Conservation (phyloP, 2,888 invertebrate genomes). For the Himalopsyche kuldschensis region DNA sequence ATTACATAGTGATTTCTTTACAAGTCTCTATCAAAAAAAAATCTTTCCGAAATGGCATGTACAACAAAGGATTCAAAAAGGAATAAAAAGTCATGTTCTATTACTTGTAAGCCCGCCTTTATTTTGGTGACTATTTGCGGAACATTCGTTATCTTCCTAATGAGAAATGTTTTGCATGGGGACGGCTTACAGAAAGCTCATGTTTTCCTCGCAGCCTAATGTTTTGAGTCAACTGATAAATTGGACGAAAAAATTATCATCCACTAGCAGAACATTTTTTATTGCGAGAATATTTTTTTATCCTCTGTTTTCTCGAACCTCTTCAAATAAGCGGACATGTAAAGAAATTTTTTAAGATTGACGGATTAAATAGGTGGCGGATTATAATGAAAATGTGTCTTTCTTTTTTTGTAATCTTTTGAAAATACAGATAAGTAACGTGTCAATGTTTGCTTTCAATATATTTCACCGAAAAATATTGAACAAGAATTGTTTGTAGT, state of each 20-base stretch:
- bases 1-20: too few species aligned
- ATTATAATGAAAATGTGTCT: too few species aligned
- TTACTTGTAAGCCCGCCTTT: neutral
- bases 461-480: too few species aligned
- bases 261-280: neutral
- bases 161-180: neutral
- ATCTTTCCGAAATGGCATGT: too few species aligned
- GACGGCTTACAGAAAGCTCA: neutral
- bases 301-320: neutral
- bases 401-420: too few species aligned
- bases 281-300: neutral
- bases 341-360: too few species aligned
- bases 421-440: too few species aligned
- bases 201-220: neutral
- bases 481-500: too few species aligned
- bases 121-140: neutral
- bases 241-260: constrained; percentile 2
- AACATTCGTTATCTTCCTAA: neutral
- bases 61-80: too few species aligned
- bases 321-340: neutral
- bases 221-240: constrained; percentile 5
- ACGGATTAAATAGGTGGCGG: too few species aligned
- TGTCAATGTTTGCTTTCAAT: too few species aligned
- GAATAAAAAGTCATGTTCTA: neutral
- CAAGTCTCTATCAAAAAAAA: too few species aligned